A percentile compares a stretch with the other conserved stretches of the same genome.
Evolutionary conservation across 2,888 invertebrate species (phyloP).

Genomic region (Eulithis testata): DNA sequence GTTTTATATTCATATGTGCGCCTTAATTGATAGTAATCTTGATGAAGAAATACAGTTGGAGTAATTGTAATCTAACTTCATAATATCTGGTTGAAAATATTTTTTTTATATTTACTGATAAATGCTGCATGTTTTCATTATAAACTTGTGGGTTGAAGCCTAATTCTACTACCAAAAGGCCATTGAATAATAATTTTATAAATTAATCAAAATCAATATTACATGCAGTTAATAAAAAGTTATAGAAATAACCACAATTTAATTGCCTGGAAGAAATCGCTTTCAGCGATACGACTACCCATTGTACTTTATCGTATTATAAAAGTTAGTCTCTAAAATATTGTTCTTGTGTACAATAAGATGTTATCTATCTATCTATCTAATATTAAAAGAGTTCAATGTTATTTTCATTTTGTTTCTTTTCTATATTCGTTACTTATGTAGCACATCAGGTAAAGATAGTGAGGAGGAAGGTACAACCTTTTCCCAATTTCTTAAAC

Average conservation of each 20-base stretch:
- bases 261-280: too few species aligned
- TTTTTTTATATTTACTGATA: constrained; percentile 11
- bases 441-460: constrained; percentile 21
- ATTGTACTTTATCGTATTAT: too few species aligned
- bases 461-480: constrained; percentile 40
- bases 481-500: constrained; percentile 53
- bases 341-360: too few species aligned
- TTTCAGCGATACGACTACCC: too few species aligned
- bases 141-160: not conserved
- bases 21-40: constrained; percentile 28
- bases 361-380: too few species aligned
- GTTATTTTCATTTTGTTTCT: not conserved
- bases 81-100: constrained; percentile 9
- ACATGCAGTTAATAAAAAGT: too few species aligned
- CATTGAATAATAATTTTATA: too few species aligned
- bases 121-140: constrained; percentile 4
- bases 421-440: not conserved
- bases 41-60: constrained; percentile 11
- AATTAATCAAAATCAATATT: too few species aligned
- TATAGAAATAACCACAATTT: too few species aligned
- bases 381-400: too few species aligned
- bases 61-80: constrained; percentile 21
- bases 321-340: too few species aligned
- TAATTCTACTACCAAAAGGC: too few species aligned
- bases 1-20: constrained; percentile 25